Evolutionary conservation across 2,888 invertebrate genomes (phyloP).

Genomic region (Zaprionus obscuricornis): DNA sequence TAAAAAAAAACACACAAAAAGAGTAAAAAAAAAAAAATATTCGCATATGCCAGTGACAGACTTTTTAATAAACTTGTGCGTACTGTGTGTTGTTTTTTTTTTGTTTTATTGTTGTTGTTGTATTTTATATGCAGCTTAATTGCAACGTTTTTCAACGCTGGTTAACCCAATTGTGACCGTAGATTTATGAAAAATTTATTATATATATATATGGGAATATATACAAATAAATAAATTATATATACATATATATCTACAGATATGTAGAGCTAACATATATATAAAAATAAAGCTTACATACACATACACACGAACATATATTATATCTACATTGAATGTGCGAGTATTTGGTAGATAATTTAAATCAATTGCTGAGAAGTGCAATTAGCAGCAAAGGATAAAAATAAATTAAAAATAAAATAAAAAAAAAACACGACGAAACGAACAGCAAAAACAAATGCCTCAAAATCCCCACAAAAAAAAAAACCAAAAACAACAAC

Average conservation of each 20-base stretch:
- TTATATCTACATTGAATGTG: conserved; percentile 8
- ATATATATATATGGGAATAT: too few relatives aligned
- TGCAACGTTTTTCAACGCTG: conserved; percentile 70
- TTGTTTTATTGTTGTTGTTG: neutral
- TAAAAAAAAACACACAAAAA: conserved; percentile 32
- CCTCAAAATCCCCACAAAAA: conserved; percentile 49
- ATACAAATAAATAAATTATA: conserved; percentile 58
- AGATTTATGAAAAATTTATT: conserved; percentile 75
- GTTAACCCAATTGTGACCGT: conserved; percentile 69
- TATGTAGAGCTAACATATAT: neutral
- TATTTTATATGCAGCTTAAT: conserved; percentile 64
- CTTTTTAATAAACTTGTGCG: conserved; percentile 69
- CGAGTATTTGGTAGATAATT: conserved; percentile 66
- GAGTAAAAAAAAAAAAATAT: neutral
- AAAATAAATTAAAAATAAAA: conserved; percentile 61
- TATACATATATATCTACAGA: conserved; percentile 12
- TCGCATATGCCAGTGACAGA: conserved; percentile 67
- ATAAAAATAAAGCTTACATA: too few relatives aligned
- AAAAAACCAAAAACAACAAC: conserved; percentile 33
- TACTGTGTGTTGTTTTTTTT: neutral
- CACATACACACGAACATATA: too few relatives aligned
- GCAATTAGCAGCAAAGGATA: conserved; percentile 74
- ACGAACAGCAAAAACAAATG: conserved; percentile 56
- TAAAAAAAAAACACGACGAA: conserved; percentile 6
- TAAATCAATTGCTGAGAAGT: conserved; percentile 77